Conservation (phyloP, 2,888 invertebrate genomes). For the Allacma fusca region DNA sequence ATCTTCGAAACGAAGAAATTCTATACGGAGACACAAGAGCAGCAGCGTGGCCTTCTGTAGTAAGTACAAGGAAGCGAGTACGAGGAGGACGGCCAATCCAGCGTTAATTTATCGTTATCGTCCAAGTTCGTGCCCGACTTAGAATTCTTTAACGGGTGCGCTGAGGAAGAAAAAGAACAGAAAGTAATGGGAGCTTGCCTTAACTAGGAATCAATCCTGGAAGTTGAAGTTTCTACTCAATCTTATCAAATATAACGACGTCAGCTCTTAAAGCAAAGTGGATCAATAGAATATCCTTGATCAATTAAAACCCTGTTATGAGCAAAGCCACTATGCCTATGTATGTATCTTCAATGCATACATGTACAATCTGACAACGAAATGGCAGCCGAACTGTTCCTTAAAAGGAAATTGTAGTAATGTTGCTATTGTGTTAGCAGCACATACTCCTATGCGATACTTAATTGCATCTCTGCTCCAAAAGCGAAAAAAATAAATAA, state of each 20-base stretch:
- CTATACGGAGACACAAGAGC: background rate
- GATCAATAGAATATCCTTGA: slow-evolving; percentile 25
- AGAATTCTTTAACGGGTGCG: background rate
- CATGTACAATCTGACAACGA: background rate
- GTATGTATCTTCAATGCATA: too few species aligned
- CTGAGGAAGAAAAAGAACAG: background rate
- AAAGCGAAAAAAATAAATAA: too few species aligned
- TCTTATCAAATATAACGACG: background rate
- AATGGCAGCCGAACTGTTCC: too few species aligned
- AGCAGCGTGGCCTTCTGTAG: background rate
- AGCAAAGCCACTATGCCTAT: background rate
- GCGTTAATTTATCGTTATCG: slow-evolving; percentile 24
- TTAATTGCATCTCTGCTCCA: too few species aligned
- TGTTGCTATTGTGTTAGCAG: too few species aligned
- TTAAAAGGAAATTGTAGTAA: too few species aligned
- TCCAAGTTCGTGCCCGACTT: slow-evolving; percentile 20
- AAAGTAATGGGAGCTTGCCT: background rate
- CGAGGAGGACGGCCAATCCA: background rate
- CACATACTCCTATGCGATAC: too few species aligned
- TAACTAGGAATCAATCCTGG: background rate
- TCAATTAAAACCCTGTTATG: slow-evolving; percentile 18
- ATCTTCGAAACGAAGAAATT: too few species aligned
- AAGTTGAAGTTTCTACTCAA: background rate
- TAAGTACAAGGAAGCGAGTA: background rate
- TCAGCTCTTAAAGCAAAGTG: background rate